Evolutionary conservation across 2,113 vertebrate genomes (phyloP), one percentile per base, ranked within the genome.

Genomic region (Thomomys bottae): DNA sequence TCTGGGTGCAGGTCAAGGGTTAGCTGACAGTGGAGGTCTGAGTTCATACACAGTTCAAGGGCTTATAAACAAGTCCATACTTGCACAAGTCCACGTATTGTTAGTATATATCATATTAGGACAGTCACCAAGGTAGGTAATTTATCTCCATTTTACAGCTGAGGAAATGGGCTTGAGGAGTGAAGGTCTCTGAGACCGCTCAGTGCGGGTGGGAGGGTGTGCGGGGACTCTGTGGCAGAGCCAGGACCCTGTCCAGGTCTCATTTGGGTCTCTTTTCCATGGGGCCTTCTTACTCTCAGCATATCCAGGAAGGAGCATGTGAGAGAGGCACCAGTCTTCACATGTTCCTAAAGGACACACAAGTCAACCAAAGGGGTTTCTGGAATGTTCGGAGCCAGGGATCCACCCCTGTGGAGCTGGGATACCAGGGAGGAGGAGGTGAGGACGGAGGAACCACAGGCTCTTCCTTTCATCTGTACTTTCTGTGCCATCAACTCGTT

Each of bases 81-180:
- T 17, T 1, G 28, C 2, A 6, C 21, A 30, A 75, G 68, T 32
- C 54, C 5, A 73, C 34, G 57, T 42, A 21, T 15, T 54, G 14
- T 73, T 57, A 49, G 14, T 54, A 54, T 18, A 54, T 54, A 54
- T 54, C 49, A 54, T 54, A 54, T 54, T 54, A 54, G 49, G 17
- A 40, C 14, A 0, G 17, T 4, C 6, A 61, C 26, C 79, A 40
- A 61, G 75, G 77, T 21, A 59, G 76, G 68, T 63, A 24, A 68
- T 72, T 64, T 72, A 77, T 89, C 87, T 94, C 94, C 93, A 84
- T 77, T 95, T 93, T 64, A 96, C 91, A 89, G 77, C 3, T 40
- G 68, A 81, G 64, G 40, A 70, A 64, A 21, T 2, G 36, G 80
- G 72, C 34, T 38, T 9, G 32, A 26, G 6, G 23, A 57, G 24